Conservation (phyloP, 2,888 invertebrate genomes). For the Punctoribates punctum region DNA sequence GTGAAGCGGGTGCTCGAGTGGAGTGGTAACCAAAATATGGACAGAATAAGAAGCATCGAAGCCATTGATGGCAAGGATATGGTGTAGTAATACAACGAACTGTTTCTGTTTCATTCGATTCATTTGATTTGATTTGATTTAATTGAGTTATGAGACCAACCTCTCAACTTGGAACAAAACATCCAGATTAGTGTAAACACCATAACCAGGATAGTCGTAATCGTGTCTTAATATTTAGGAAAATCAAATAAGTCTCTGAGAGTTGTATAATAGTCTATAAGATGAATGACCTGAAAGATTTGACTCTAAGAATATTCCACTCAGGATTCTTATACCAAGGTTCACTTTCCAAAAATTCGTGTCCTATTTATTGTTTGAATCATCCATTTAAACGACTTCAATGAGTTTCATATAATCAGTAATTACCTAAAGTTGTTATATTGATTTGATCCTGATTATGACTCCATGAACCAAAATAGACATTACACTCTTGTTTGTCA, state of each 20-base stretch:
- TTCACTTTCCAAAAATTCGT: not conserved
- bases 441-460: slow-evolving; percentile 34
- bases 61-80: slow-evolving; percentile 29
- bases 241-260: not conserved
- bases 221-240: not conserved
- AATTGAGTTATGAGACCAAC: not conserved
- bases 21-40: slow-evolving; percentile 23
- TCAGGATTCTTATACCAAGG: slow-evolving; percentile 33
- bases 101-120: not conserved
- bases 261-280: not conserved
- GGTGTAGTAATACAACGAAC: slow-evolving; percentile 19
- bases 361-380: not conserved
- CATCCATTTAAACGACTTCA: not conserved
- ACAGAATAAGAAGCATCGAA: slow-evolving; percentile 10
- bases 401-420: not conserved
- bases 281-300: not conserved
- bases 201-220: slow-evolving; percentile 12
- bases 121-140: no score
- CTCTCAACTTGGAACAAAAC: not conserved
- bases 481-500: not conserved
- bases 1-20: slow-evolving; percentile 9
- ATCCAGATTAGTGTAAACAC: not conserved
- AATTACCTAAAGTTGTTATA: slow-evolving; percentile 24
- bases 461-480: slow-evolving; percentile 36
- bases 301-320: not conserved